Evolutionary conservation across 37 sponge, comb jelly and placozoan species (phyloP).

Genomic region (Hexactinellida sp.): DNA sequence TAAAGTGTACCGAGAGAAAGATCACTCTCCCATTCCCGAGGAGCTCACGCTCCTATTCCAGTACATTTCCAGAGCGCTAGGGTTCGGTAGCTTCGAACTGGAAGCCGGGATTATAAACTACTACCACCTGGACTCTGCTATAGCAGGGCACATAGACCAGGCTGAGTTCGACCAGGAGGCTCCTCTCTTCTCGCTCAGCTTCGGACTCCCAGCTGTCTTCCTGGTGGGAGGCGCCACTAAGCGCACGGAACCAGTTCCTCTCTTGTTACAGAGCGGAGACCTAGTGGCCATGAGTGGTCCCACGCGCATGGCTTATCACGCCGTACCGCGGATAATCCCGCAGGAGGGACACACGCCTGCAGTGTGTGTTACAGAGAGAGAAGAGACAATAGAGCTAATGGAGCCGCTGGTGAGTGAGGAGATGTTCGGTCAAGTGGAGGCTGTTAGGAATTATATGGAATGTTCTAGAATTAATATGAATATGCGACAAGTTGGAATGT

Average conservation of each 20-base stretch:
- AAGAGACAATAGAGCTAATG: neutral
- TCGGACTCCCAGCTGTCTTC: slow-evolving; percentile 81
- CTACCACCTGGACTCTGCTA: slow-evolving; percentile 82
- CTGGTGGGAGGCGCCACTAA: slow-evolving; percentile 70
- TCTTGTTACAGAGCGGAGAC: slow-evolving; percentile 72
- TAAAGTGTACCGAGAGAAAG: slow-evolving; percentile 32
- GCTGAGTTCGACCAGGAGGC: slow-evolving; percentile 76
- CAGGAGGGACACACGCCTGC: neutral
- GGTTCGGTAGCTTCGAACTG: neutral
- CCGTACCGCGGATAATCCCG: slow-evolving; percentile 55
- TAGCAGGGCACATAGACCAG: slow-evolving; percentile 92
- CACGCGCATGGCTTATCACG: slow-evolving; percentile 70
- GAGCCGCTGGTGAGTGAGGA: neutral
- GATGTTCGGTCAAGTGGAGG: neutral
- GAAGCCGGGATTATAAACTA: slow-evolving; percentile 93
- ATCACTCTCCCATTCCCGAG: neutral
- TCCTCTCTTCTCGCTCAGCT: slow-evolving; percentile 90
- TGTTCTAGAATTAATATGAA: slow-evolving; percentile 69
- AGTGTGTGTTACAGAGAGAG: neutral
- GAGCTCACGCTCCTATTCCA: neutral
- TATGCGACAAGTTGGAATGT: slow-evolving; percentile 59
- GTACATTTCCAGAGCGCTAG: neutral
- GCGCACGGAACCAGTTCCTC: slow-evolving; percentile 31
- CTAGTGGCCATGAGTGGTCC: slow-evolving; percentile 63
- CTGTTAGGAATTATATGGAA: slow-evolving; percentile 34